phyloP scores from a whole-genome alignment of 1,140 invertebrate species.

The Drosophila parabipectinata region DNA sequence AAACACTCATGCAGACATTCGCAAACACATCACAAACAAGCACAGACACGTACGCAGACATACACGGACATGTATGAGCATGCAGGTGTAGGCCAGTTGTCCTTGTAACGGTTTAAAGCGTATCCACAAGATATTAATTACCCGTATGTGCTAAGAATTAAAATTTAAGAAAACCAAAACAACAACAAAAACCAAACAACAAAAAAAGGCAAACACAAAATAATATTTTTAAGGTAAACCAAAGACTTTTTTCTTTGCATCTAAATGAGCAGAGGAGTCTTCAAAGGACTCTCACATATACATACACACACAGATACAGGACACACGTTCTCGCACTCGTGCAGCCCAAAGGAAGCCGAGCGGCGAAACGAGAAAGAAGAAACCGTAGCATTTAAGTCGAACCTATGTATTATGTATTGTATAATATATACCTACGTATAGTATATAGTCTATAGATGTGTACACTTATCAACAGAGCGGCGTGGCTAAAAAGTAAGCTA shows the following conservation, averaged over 20 bases:
- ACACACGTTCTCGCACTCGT: background rate
- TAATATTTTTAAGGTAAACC: slow-evolving; percentile 81
- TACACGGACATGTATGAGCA: slow-evolving; percentile 29
- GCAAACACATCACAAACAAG: slow-evolving; percentile 10
- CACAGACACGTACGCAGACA: slow-evolving; percentile 17
- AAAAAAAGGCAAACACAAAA: slow-evolving; percentile 37
- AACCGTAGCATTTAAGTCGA: slow-evolving; percentile 65
- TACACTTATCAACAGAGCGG: slow-evolving; percentile 64
- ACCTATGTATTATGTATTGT: slow-evolving; percentile 72
- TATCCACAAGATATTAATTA: slow-evolving; percentile 71
- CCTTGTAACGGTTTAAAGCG: slow-evolving; percentile 56
- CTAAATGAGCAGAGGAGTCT: slow-evolving; percentile 54
- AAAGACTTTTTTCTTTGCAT: slow-evolving; percentile 83
- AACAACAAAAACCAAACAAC: slow-evolving; percentile 19
- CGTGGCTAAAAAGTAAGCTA: slow-evolving; percentile 30
- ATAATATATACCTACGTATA: slow-evolving; percentile 63
- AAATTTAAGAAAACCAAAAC: slow-evolving; percentile 41
- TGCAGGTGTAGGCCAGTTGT: slow-evolving; percentile 30
- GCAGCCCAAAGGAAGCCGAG: slow-evolving; percentile 8
- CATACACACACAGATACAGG: slow-evolving; percentile 18
- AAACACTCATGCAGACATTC: slow-evolving; percentile 1
- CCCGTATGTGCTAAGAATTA: slow-evolving; percentile 67
- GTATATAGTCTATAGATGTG: slow-evolving; percentile 71
- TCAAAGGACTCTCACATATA: slow-evolving; percentile 44
- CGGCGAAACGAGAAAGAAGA: slow-evolving; percentile 44